These are phyloP conservation scores for Hoplodrina ambigua DNA, from an alignment of 2,888 invertebrate species.

Conservation along the genomic window DNA sequence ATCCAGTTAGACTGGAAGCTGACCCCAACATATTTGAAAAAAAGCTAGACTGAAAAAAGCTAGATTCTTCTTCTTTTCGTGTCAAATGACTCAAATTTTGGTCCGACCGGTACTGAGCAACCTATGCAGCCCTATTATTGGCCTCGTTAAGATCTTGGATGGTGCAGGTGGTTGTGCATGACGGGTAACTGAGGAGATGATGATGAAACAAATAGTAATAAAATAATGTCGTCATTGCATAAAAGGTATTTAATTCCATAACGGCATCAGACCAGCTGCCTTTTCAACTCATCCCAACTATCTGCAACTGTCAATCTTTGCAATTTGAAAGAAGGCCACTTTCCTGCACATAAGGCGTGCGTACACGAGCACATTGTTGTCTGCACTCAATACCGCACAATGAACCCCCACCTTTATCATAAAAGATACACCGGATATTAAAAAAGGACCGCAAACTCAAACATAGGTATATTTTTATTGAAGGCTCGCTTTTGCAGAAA, in stretches of 20 bases:
- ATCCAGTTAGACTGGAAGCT: too few species aligned
- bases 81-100: too few species aligned
- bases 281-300: slow-evolving; percentile 21
- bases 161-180: too few species aligned
- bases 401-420: slow-evolving; percentile 53
- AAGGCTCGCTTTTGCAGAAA: slow-evolving; percentile 14
- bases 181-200: too few species aligned
- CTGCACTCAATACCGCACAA: slow-evolving; percentile 59
- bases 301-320: slow-evolving; percentile 46
- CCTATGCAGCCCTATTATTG: too few species aligned
- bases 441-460: slow-evolving; percentile 58
- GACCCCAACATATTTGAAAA: too few species aligned
- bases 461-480: slow-evolving; percentile 40
- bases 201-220: too few species aligned
- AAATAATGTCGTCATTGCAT: too few species aligned
- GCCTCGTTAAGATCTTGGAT: too few species aligned
- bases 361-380: slow-evolving; percentile 53
- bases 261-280: background rate
- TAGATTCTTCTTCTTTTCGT: too few species aligned
- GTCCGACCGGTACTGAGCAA: too few species aligned
- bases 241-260: background rate
- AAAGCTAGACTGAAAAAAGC: too few species aligned
- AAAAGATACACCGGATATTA: slow-evolving; percentile 65
- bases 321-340: slow-evolving; percentile 44
- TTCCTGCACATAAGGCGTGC: slow-evolving; percentile 38